Conservation (phyloP, 2,113 vertebrate genomes). For the Quiscalus mexicanus region DNA sequence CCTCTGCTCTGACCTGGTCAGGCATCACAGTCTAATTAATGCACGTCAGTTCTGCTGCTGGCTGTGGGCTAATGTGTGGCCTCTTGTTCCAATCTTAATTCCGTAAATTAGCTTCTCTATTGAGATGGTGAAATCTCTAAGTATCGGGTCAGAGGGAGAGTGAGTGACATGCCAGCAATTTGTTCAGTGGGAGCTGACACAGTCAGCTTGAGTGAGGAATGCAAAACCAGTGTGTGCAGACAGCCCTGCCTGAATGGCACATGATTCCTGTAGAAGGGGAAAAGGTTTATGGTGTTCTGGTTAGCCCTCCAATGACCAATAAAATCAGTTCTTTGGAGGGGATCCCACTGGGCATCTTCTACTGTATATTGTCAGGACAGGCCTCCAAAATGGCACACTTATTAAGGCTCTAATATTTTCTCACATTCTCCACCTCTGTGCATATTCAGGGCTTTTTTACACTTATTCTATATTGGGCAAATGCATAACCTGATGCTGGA, state of each 20-base stretch:
- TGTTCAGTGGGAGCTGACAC: neutral
- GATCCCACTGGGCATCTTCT: neutral
- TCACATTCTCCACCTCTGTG: neutral
- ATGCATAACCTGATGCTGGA: neutral
- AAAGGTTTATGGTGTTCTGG: neutral
- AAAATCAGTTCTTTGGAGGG: neutral
- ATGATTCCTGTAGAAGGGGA: neutral
- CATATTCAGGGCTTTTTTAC: neutral
- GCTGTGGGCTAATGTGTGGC: neutral
- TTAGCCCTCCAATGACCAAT: neutral
- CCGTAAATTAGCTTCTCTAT: neutral
- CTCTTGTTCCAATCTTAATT: neutral
- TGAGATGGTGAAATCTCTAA: neutral
- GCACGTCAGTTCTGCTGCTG: neutral
- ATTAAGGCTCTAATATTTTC: neutral
- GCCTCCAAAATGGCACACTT: neutral
- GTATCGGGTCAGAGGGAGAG: neutral
- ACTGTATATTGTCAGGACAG: neutral
- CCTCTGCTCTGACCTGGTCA: neutral
- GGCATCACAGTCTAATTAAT: neutral
- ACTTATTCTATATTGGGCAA: neutral
- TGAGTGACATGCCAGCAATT: neutral
- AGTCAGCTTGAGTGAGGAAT: neutral
- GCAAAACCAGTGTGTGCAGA: slow-evolving; percentile 1
- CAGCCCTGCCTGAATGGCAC: neutral